Percentiles rank a stretch among this genome's conserved stretches.
phyloP scores from a whole-genome alignment of 2,113 vertebrate species.

The Epinephelus moara region DNA sequence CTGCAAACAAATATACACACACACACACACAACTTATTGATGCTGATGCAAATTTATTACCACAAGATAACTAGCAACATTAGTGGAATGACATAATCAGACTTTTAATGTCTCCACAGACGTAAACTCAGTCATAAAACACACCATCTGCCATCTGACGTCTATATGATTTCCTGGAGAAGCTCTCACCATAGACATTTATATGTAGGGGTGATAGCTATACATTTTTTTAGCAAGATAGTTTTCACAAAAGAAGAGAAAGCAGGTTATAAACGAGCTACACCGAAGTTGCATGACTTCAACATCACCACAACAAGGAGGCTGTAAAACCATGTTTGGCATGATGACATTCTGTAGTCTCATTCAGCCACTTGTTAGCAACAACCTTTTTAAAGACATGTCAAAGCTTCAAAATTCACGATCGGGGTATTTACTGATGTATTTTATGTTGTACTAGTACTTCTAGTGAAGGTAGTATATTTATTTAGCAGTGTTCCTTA shows the following conservation, averaged over 20 bases:
- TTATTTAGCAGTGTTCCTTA: not conserved
- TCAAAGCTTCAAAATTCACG: no score
- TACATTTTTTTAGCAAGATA: no score
- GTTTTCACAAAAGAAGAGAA: no score
- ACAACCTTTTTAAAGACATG: no score
- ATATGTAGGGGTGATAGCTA: no score
- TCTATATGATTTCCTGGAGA: not conserved
- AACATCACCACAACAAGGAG: no score
- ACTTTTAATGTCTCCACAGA: not conserved
- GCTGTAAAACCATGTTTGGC: no score
- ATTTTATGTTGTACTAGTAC: not conserved
- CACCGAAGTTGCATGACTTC: no score
- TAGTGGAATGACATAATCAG: not conserved
- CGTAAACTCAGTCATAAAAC: not conserved
- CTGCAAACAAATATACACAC: constrained; percentile 70
- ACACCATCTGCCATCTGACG: not conserved
- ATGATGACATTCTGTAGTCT: no score
- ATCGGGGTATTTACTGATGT: no score
- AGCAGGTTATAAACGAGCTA: no score
- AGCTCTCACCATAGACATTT: not conserved
- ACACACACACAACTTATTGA: not conserved
- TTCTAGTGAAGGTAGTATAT: not conserved
- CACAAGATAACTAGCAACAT: not conserved
- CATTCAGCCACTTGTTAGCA: no score
- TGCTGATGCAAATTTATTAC: not conserved